Percentiles rank a stretch among this genome's conserved stretches.
phyloP scores from a whole-genome alignment of 2,113 vertebrate genomes.

The Aythya baeri region DNA sequence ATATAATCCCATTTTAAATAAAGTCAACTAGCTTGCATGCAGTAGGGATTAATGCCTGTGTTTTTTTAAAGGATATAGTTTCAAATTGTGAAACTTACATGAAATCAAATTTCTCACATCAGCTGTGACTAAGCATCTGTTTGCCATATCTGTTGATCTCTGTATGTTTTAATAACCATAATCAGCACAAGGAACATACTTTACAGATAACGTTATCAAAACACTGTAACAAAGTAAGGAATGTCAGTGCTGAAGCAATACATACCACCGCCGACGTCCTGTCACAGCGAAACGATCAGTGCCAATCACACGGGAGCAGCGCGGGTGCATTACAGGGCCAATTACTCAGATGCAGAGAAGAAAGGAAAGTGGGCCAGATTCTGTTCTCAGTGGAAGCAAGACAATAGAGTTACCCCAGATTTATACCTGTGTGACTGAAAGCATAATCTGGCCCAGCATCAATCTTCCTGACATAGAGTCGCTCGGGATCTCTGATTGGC shows the following conservation, averaged over 20 bases:
- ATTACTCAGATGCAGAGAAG: constrained; percentile 31
- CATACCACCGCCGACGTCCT: background rate
- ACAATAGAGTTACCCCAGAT: constrained; percentile 17
- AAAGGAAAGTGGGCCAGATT: constrained; percentile 5
- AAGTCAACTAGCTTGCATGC: constrained; percentile 38
- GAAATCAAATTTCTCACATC: constrained; percentile 67
- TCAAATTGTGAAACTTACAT: constrained; percentile 44
- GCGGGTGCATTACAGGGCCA: background rate
- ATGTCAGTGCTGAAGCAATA: background rate
- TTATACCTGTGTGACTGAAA: constrained; percentile 29
- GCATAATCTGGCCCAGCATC: constrained; percentile 19
- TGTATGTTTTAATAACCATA: constrained; percentile 57
- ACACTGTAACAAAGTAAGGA: constrained; percentile 5
- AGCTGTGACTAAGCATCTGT: constrained; percentile 64
- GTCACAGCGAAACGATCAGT: background rate
- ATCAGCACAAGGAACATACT: constrained; percentile 43
- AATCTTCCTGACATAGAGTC: background rate
- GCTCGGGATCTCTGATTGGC: background rate
- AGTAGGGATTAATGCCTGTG: constrained; percentile 39
- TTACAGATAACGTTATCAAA: constrained; percentile 69
- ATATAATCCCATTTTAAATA: constrained; percentile 65
- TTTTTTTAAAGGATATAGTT: constrained; percentile 39
- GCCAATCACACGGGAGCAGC: constrained; percentile 23
- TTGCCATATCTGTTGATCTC: constrained; percentile 50
- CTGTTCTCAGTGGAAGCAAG: background rate